A percentile compares a stretch with the other conserved stretches of the same genome.
These are phyloP conservation scores for Cydia pomonella DNA, from an alignment of 1,140 invertebrate genomes.

Conservation along the genomic window DNA sequence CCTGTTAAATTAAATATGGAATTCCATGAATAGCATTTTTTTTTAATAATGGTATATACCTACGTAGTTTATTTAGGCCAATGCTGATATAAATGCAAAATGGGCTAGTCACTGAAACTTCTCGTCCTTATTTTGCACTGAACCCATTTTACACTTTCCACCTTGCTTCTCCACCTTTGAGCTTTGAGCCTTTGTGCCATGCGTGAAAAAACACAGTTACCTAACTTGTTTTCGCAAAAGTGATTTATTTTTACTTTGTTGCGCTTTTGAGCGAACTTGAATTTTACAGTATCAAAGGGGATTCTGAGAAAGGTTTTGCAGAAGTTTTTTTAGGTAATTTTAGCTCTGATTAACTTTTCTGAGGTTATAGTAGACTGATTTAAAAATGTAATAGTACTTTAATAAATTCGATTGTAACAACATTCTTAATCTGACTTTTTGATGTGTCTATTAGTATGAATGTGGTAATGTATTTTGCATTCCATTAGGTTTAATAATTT, in stretches of 20 bases:
- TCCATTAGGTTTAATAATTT: no score
- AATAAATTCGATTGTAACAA: no score
- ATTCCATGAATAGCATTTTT: no score
- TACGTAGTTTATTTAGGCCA: no score
- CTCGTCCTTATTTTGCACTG: background rate
- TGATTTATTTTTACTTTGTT: constrained; percentile 31
- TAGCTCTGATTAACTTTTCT: background rate
- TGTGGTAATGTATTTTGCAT: no score
- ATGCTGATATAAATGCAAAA: no score
- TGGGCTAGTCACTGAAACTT: background rate
- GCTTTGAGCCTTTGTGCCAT: constrained; percentile 31
- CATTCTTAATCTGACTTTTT: no score
- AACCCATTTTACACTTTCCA: background rate
- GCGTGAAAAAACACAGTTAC: constrained; percentile 29
- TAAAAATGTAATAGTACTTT: no score
- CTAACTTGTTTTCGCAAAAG: constrained; percentile 25
- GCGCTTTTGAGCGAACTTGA: constrained; percentile 8
- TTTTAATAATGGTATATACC: no score
- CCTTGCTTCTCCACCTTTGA: constrained; percentile 8
- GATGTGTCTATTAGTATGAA: no score
- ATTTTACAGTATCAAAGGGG: constrained; percentile 19
- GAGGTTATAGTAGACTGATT: background rate
- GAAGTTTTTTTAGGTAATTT: constrained; percentile 1
- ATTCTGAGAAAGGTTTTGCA: background rate
- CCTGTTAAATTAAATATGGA: no score